A percentile compares a stretch with the other conserved stretches of the same genome.
Evolutionary conservation across 2,113 vertebrate genomes (phyloP).

Genomic region (Penelope pileata): DNA sequence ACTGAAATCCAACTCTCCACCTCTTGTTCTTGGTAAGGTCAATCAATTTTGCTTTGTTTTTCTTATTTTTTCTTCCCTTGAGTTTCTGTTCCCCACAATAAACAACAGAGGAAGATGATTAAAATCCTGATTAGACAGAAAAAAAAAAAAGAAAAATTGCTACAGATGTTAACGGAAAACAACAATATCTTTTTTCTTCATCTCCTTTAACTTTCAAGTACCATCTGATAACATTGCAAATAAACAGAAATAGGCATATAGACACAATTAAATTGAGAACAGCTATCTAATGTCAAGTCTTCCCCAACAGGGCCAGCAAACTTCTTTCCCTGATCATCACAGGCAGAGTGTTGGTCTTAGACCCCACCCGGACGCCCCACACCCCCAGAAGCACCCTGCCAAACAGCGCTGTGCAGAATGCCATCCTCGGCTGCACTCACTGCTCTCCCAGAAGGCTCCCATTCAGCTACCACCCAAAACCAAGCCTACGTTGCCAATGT

Average conservation of each 20-base stretch:
- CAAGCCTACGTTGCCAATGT: not conserved
- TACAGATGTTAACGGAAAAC: not conserved
- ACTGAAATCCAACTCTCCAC: not conserved
- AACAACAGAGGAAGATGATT: not conserved
- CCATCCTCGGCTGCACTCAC: not conserved
- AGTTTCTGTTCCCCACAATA: not conserved
- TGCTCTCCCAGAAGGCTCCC: not conserved
- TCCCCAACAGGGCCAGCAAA: not conserved
- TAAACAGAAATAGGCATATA: not conserved
- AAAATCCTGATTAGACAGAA: not conserved
- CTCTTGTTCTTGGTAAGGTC: not conserved
- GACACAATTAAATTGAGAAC: not conserved
- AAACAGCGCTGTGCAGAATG: not conserved
- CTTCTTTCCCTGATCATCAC: not conserved
- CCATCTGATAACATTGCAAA: not conserved
- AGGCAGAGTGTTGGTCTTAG: not conserved
- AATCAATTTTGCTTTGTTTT: not conserved
- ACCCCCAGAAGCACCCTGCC: not conserved
- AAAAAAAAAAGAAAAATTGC: not conserved
- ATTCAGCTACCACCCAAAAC: not conserved
- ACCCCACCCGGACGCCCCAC: not conserved
- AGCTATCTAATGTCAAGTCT: not conserved
- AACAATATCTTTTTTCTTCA: not conserved
- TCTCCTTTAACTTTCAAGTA: not conserved
- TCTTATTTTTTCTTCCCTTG: not conserved